Evolutionary conservation across 2,888 invertebrate genomes (phyloP).

Genomic region (Coremacera marginata): DNA sequence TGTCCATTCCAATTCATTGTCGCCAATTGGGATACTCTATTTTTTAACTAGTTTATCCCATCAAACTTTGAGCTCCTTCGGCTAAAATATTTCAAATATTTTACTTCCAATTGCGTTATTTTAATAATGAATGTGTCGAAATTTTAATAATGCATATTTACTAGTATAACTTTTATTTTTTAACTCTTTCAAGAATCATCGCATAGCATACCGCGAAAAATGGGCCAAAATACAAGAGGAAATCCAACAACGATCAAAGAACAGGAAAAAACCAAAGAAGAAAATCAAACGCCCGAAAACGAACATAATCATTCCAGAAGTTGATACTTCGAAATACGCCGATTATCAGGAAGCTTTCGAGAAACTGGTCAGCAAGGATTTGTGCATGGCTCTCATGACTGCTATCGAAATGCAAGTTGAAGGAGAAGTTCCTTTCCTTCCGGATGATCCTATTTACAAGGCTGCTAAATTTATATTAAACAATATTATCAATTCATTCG

Average conservation of each 20-base stretch:
- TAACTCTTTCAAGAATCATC: conserved; percentile 41
- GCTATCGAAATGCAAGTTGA: conserved; percentile 58
- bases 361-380: conserved; percentile 57
- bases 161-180: background rate
- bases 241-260: conserved; percentile 43
- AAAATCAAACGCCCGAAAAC: background rate
- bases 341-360: conserved; percentile 55
- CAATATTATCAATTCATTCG: conserved; percentile 58
- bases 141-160: background rate
- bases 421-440: conserved; percentile 50
- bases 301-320: background rate
- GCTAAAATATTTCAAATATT: too few relatives aligned
- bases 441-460: conserved; percentile 62
- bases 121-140: too few relatives aligned
- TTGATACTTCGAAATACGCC: conserved; percentile 47
- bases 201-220: conserved; percentile 40
- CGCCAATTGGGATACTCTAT: too few relatives aligned
- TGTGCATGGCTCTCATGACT: conserved; percentile 61
- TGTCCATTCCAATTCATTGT: too few relatives aligned
- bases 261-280: background rate
- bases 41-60: too few relatives aligned
- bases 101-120: too few relatives aligned
- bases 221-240: conserved; percentile 48
- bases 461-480: conserved; percentile 64
- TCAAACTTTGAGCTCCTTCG: too few relatives aligned